Evolutionary conservation across 2,797 vertebrate species (phyloP).

Genomic region (Geotrypetes seraphini): DNA sequence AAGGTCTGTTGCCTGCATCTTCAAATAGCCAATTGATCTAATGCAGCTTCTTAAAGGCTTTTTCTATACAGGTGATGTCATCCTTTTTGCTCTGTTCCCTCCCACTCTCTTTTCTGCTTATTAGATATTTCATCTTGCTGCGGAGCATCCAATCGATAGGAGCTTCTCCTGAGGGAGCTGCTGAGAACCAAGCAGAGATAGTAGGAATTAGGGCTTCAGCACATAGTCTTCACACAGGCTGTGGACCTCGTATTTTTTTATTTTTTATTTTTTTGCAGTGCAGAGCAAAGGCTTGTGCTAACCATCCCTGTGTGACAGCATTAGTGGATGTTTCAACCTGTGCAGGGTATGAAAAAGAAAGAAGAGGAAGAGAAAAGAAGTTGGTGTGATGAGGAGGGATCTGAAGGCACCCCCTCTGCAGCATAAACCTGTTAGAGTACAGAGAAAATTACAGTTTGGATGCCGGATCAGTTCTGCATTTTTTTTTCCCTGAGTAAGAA

Average conservation of each 20-base stretch:
- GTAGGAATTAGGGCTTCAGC: constrained; percentile 53
- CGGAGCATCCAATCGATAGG: constrained; percentile 76
- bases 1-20: constrained; percentile 70
- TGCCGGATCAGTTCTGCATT: constrained; percentile 21
- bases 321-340: too few relatives aligned
- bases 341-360: too few relatives aligned
- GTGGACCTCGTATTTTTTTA: constrained; percentile 35
- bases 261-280: constrained; percentile 28
- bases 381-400: constrained; percentile 46
- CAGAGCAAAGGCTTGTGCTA: constrained; percentile 40
- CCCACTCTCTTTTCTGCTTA: constrained; percentile 70
- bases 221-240: constrained; percentile 40
- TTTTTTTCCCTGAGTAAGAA: constrained; percentile 32
- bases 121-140: constrained; percentile 82
- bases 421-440: too few relatives aligned
- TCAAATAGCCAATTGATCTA: constrained; percentile 82
- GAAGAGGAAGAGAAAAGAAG: constrained; percentile 10
- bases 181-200: constrained; percentile 51
- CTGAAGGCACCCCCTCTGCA: constrained; percentile 28
- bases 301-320: too few relatives aligned
- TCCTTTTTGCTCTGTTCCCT: constrained; percentile 89
- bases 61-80: constrained; percentile 95
- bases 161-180: constrained; percentile 70
- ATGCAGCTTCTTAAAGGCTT: constrained; percentile 81
- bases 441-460: constrained; percentile 30